A percentile compares a stretch with the other conserved stretches of the same genome.
phyloP scores from a whole-genome alignment of 2,113 vertebrate species.

The Pomatostomus ruficeps region DNA sequence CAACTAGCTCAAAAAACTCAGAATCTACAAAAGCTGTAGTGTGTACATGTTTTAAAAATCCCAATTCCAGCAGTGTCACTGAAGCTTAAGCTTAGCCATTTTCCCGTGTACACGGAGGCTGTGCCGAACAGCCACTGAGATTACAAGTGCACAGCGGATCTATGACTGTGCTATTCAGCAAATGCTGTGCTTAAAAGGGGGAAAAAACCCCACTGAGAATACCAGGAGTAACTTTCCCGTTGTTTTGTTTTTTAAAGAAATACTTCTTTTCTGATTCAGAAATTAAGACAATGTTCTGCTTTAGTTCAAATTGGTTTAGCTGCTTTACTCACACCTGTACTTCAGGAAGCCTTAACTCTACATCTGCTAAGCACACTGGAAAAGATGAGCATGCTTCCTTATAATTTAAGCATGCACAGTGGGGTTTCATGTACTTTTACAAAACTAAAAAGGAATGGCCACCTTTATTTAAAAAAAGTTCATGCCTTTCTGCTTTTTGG shows the following conservation, averaged over 20 bases:
- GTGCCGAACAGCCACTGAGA: not conserved
- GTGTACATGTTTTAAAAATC: not conserved
- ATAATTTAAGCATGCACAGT: not conserved
- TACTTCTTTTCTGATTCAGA: not conserved
- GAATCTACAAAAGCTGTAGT: not conserved
- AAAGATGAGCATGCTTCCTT: not conserved
- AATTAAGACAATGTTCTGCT: not conserved
- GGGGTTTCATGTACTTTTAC: not conserved
- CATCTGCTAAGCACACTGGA: not conserved
- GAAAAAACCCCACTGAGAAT: not conserved
- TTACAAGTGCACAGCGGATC: not conserved
- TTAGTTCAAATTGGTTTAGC: not conserved
- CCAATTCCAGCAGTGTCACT: not conserved
- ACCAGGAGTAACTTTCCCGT: not conserved
- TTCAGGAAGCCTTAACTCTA: not conserved
- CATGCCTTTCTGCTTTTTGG: not conserved
- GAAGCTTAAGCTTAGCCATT: not conserved
- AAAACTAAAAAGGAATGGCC: not conserved
- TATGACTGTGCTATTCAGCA: not conserved
- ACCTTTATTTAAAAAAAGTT: not conserved
- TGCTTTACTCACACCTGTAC: not conserved
- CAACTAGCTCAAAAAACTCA: not conserved
- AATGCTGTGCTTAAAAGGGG: not conserved
- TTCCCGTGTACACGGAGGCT: accelerated
- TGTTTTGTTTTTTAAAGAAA: not conserved